Percentiles rank a stretch among this genome's conserved stretches.
phyloP scores from a whole-genome alignment of 2,888 invertebrate species.

The Cataglyphis rosenhaueri region DNA sequence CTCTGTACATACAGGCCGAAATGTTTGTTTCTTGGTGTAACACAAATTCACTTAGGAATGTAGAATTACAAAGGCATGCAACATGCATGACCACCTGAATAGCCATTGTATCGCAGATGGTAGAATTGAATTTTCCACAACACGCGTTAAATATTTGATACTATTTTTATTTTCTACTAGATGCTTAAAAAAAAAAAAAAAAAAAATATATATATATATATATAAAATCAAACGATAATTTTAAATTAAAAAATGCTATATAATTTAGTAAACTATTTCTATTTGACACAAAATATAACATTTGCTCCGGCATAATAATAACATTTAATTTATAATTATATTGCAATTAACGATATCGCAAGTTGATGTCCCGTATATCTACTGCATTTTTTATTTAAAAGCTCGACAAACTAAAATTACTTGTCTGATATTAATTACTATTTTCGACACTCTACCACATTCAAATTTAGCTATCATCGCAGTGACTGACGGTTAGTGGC shows the following conservation, averaged over 20 bases:
- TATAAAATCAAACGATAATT: background rate
- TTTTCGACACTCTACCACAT: background rate
- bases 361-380: background rate
- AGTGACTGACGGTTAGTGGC: background rate
- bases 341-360: background rate
- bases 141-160: background rate
- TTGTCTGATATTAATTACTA: background rate
- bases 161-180: background rate
- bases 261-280: background rate
- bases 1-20: background rate
- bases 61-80: background rate
- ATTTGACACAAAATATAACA: background rate
- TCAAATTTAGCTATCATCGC: background rate
- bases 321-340: background rate
- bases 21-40: background rate
- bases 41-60: background rate
- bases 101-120: constrained; percentile 2
- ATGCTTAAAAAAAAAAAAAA: background rate
- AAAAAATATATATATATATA: background rate
- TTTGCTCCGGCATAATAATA: background rate
- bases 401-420: background rate
- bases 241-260: background rate
- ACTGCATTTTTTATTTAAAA: background rate
- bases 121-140: constrained; percentile 29
- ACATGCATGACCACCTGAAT: background rate